Evolutionary conservation across 2,113 vertebrate genomes (phyloP).

Genomic region (Sapajus apella): DNA sequence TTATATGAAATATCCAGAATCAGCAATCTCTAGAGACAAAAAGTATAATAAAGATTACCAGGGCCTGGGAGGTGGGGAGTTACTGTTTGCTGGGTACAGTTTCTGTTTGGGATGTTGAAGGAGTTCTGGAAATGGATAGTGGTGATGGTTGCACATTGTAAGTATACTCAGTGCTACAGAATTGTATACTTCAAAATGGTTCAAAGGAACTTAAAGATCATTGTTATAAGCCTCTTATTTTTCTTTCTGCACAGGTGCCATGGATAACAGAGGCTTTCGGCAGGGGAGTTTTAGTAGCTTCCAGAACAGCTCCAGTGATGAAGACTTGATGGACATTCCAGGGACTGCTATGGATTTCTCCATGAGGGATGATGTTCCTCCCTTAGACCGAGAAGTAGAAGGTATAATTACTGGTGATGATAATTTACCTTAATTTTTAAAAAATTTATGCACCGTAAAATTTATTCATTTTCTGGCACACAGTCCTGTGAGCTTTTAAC

Average conservation of each 20-base stretch:
- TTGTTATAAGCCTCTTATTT: constrained; percentile 44
- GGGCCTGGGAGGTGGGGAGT: background rate
- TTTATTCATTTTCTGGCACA: background rate
- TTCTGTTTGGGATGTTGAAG: constrained; percentile 42
- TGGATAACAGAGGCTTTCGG: constrained; percentile 88
- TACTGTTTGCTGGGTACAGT: background rate
- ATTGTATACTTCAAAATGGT: constrained; percentile 34
- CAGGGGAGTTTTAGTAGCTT: constrained; percentile 87
- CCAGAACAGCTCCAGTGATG: constrained; percentile 90
- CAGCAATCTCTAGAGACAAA: background rate
- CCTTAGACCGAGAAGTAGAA: constrained; percentile 87
- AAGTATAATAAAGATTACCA: background rate
- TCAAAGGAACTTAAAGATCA: background rate
- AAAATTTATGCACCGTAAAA: background rate
- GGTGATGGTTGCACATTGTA: background rate
- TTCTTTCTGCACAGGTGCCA: constrained; percentile 75
- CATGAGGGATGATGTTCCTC: constrained; percentile 89
- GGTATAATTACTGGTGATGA: constrained; percentile 82
- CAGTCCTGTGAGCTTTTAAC: background rate
- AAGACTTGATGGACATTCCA: constrained; percentile 95
- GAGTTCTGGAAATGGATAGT: constrained; percentile 21
- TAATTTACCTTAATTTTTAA: constrained; percentile 25
- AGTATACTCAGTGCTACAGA: background rate
- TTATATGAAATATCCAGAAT: constrained; percentile 24
- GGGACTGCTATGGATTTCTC: constrained; percentile 91